A percentile compares a stretch with the other conserved stretches of the same genome.
Evolutionary conservation across 2,113 vertebrate genomes (phyloP).

Genomic region (Plectropomus leopardus): DNA sequence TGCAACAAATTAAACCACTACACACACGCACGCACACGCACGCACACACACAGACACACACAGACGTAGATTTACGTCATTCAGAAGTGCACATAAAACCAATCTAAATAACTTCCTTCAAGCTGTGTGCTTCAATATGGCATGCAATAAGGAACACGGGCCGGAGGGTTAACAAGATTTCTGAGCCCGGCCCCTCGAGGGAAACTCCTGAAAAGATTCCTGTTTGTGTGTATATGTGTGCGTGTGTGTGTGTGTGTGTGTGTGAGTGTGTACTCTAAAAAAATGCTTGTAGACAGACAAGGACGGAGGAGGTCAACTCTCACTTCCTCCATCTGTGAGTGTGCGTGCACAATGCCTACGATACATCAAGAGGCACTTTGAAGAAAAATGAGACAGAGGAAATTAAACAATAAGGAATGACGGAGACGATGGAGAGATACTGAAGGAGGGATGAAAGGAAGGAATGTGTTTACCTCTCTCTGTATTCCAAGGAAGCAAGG

Average conservation of each 20-base stretch:
- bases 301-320: conserved; percentile 62
- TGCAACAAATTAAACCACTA: conserved; percentile 31
- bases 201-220: conserved; percentile 12
- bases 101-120: conserved; percentile 37
- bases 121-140: conserved; percentile 35
- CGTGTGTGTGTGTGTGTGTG: conserved; percentile 22
- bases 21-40: background rate
- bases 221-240: conserved; percentile 4
- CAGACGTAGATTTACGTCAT: conserved; percentile 4
- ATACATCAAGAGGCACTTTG: conserved; percentile 49
- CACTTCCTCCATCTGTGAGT: conserved; percentile 59
- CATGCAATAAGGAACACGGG: conserved; percentile 36
- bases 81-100: conserved; percentile 33
- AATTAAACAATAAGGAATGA: conserved; percentile 72
- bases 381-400: conserved; percentile 62
- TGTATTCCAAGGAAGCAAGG: conserved; percentile 76
- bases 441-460: conserved; percentile 15
- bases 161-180: conserved; percentile 47
- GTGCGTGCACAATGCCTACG: conserved; percentile 13
- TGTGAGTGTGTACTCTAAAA: background rate
- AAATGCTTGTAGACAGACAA: conserved; percentile 46
- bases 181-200: conserved; percentile 26
- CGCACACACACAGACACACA: background rate
- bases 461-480: conserved; percentile 81
- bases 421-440: conserved; percentile 31